A percentile compares a stretch with the other conserved stretches of the same genome.
These are phyloP conservation scores for Amiota minor DNA, from an alignment of 2,888 invertebrate species.

Conservation along the genomic window DNA sequence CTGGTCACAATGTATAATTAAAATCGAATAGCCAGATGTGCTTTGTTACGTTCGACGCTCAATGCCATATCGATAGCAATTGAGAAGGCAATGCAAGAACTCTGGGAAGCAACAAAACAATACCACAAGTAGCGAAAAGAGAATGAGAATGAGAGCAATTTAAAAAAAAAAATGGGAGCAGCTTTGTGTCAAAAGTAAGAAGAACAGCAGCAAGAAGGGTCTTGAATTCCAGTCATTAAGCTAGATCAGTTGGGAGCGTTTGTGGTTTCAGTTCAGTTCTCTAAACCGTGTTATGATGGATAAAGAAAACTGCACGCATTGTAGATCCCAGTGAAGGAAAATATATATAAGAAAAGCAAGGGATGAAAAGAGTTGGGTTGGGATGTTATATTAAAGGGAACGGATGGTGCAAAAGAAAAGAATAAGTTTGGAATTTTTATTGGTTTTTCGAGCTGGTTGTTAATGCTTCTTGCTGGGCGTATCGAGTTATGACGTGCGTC, in stretches of 20 bases:
- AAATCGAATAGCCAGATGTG: conserved; percentile 63
- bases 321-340: neutral
- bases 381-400: conserved; percentile 13
- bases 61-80: conserved; percentile 56
- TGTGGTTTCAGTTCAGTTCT: conserved; percentile 39
- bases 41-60: conserved; percentile 20
- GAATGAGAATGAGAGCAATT: too few species aligned
- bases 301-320: conserved; percentile 34
- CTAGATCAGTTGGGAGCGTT: conserved; percentile 29
- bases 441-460: conserved; percentile 28
- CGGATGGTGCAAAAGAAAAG: neutral
- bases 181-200: neutral
- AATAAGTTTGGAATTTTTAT: conserved; percentile 44
- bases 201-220: conserved; percentile 38
- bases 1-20: conserved; percentile 66
- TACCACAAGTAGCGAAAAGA: too few species aligned
- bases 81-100: conserved; percentile 7
- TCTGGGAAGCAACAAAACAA: neutral
- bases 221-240: conserved; percentile 53
- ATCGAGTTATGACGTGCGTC: conserved; percentile 29
- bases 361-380: conserved; percentile 47
- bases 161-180: conserved; percentile 29
- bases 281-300: conserved; percentile 56
- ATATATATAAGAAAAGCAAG: neutral
- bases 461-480: neutral